Percentiles rank a stretch among this genome's conserved stretches.
These are phyloP conservation scores for Falco biarmicus DNA, from an alignment of 2,797 vertebrate genomes.

Conservation along the genomic window DNA sequence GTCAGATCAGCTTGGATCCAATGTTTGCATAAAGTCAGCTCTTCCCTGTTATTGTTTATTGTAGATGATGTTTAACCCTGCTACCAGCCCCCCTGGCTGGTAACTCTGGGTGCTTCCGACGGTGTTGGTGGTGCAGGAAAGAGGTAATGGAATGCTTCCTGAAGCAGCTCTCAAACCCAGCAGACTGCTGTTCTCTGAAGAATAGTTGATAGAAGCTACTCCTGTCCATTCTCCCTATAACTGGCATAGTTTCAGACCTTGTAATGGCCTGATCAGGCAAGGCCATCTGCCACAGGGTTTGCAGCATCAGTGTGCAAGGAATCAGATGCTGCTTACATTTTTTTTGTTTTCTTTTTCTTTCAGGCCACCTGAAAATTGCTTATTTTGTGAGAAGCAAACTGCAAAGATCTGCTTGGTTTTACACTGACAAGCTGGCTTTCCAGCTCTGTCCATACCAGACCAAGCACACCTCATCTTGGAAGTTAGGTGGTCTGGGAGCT, in stretches of 20 bases:
- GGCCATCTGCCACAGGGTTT: background rate
- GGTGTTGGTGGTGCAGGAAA: background rate
- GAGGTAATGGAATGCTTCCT: background rate
- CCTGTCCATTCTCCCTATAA: background rate
- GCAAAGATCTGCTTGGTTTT: background rate
- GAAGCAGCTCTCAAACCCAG: background rate
- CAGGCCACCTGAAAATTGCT: background rate
- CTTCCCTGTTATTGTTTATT: background rate
- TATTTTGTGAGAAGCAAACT: background rate
- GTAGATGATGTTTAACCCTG: background rate
- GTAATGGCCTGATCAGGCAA: background rate
- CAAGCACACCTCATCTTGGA: background rate
- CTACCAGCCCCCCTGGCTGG: background rate
- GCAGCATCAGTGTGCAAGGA: background rate
- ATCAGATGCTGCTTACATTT: background rate
- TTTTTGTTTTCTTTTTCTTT: background rate
- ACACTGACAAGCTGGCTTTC: background rate
- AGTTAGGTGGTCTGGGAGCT: background rate
- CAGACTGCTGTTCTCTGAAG: background rate
- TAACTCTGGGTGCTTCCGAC: background rate
- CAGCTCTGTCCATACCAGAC: background rate
- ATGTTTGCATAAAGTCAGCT: background rate
- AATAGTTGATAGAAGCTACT: background rate
- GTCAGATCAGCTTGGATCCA: background rate
- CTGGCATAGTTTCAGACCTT: background rate